Percentiles rank a stretch among this genome's conserved stretches.
These are phyloP conservation scores for Dryocosmus kuriphilus DNA, from an alignment of 2,888 invertebrate genomes.

Conservation along the genomic window DNA sequence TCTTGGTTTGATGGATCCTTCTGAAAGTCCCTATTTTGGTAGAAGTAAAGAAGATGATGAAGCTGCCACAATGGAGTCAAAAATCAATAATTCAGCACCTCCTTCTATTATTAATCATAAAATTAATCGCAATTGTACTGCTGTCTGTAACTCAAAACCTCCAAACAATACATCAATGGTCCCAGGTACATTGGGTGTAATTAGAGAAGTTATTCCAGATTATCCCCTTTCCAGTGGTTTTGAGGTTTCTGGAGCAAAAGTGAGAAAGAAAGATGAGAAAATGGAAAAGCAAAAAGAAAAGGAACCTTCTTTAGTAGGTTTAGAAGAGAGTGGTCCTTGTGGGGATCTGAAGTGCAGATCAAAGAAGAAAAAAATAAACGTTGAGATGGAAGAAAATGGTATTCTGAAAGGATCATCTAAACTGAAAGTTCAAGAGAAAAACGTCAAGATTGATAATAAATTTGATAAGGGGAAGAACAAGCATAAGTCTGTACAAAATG, in stretches of 20 bases:
- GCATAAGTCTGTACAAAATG: not conserved
- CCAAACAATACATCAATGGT: not conserved
- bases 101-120: not conserved
- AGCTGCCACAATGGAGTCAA: not conserved
- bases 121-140: not conserved
- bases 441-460: not conserved
- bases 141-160: not conserved
- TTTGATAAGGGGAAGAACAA: not conserved
- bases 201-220: conserved; percentile 62
- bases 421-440: not conserved
- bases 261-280: conserved; percentile 55
- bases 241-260: conserved; percentile 42
- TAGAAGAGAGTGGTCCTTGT: conserved; percentile 50
- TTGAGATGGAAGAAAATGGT: not conserved
- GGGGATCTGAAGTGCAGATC: conserved; percentile 54
- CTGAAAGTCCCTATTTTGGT: conserved; percentile 71
- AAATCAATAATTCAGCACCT: conserved; percentile 2
- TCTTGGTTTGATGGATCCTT: conserved; percentile 68
- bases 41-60: conserved; percentile 51
- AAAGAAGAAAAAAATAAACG: conserved; percentile 42
- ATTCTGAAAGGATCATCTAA: not conserved
- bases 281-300: conserved; percentile 52
- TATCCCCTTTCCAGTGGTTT: conserved; percentile 54
- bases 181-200: conserved; percentile 51
- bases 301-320: conserved; percentile 7